Evolutionary conservation across 2,888 invertebrate genomes (phyloP).

Genomic region (Sphaerophoria rueppellii): DNA sequence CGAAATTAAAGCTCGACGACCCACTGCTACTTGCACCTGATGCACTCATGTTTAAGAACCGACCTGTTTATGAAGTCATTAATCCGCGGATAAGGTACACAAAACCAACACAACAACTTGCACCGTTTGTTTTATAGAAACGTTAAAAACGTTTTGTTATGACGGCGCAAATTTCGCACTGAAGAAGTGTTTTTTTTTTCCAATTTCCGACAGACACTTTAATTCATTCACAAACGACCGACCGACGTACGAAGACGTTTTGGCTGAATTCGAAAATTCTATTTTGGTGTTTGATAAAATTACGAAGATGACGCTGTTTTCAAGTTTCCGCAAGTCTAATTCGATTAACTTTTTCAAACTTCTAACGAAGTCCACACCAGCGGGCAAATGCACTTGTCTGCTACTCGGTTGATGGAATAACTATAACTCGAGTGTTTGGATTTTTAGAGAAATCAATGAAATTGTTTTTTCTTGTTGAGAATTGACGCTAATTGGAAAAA

Average conservation of each 20-base stretch:
- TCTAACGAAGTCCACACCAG: background rate
- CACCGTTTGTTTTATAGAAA: conserved; percentile 7
- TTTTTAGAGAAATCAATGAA: conserved; percentile 18
- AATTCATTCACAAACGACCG: conserved; percentile 3
- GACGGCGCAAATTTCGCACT: conserved; percentile 7
- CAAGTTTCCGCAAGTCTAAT: conserved; percentile 25
- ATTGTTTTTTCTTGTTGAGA: conserved; percentile 39
- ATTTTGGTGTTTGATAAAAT: conserved; percentile 42
- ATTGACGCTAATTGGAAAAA: conserved; percentile 57
- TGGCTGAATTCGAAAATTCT: conserved; percentile 25
- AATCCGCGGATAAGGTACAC: background rate
- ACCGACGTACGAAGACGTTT: background rate
- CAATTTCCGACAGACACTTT: conserved; percentile 16
- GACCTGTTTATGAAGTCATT: background rate
- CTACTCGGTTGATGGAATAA: conserved; percentile 26
- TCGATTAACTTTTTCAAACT: conserved; percentile 4
- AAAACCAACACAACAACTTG: background rate
- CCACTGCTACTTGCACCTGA: conserved; percentile 79
- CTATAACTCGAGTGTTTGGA: conserved; percentile 36
- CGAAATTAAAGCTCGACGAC: conserved; percentile 71
- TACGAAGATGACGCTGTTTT: conserved; percentile 22
- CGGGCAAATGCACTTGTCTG: conserved; percentile 52
- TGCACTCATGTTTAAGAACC: conserved; percentile 77
- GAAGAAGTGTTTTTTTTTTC: conserved; percentile 20
- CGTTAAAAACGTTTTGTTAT: conserved; percentile 22